Evolutionary conservation across 2,113 vertebrate genomes (phyloP), one percentile per base, ranked within the genome.

Genomic region (Holacanthus passer): DNA sequence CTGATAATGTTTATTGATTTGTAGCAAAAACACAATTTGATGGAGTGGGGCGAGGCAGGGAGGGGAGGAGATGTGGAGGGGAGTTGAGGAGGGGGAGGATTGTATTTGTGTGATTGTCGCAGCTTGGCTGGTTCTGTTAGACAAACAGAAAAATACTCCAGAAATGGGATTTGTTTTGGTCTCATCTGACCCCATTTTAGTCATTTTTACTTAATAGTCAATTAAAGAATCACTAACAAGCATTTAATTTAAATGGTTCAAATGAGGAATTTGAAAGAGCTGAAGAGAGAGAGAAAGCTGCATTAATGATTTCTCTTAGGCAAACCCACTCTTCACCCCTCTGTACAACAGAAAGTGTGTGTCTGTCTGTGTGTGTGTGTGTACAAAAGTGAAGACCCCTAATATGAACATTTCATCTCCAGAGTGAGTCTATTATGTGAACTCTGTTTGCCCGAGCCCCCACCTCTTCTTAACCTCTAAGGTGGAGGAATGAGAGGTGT

Each of bases 1-100:
- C 90, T 95, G 94, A 94, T 95, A 93, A 95, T 95, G 95, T 95
- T 94, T 95, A 95, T 95, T 95, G 94, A 95, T 95, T 92, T 91
- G 90, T 84, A 70, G 92, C 89, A 92, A 88, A 92, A 92, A 91
- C 89, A 91, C 92, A 90, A 91, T 95, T 94, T 95, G 93, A 95
- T 93, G 88, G 94, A 92, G 90, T 85, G 75, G 83, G 79, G 84
- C 71, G 77, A 64, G 58, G 47, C 41, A 45, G 37, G 17, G 48
- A 24, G 76, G 35, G 32, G 75, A 53, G 59, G 58, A 59, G 64
- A 35, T 47, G 71, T 43, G 59, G 39, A 8, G 24, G 29, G 22
- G 63, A 24, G 63, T 5, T 20, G 63, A 60, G 60, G 50, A 52
- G 55, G 59, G 41, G 50, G 37, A 47, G 75, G 73, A 59, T 70